Conservation (phyloP, 2,113 vertebrate genomes). For the Dolichallabes microphthalmus region DNA sequence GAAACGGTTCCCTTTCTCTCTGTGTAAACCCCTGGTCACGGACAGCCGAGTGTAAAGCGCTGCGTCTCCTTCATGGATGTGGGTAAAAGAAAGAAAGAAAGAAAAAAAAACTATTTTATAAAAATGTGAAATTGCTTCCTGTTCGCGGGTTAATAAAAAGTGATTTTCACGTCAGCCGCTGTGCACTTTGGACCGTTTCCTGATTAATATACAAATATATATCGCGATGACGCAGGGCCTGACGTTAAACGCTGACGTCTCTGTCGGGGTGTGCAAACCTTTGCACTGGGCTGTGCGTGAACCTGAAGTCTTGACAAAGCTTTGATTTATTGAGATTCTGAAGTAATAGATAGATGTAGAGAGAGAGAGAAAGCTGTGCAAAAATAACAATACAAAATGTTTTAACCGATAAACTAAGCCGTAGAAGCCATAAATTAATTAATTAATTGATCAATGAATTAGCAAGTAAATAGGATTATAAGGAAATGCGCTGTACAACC, state of each 20-base stretch:
- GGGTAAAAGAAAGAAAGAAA: neutral
- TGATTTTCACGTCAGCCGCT: neutral
- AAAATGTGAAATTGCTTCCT: neutral
- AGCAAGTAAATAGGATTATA: constrained; percentile 53
- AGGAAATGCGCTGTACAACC: constrained; percentile 62
- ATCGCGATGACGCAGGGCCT: neutral
- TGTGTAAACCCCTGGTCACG: constrained; percentile 52
- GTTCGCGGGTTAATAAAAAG: neutral
- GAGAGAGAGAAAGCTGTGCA: constrained; percentile 74
- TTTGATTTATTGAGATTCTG: constrained; percentile 43
- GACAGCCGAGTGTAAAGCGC: neutral
- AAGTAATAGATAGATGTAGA: constrained; percentile 44
- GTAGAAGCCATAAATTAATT: constrained; percentile 76
- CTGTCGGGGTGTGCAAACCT: neutral
- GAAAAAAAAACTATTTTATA: neutral
- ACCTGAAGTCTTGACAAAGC: constrained; percentile 59
- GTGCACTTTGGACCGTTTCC: neutral
- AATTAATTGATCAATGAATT: constrained; percentile 52
- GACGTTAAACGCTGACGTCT: neutral
- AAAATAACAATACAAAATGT: constrained; percentile 81
- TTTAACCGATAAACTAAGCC: constrained; percentile 77
- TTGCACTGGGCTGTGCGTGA: constrained; percentile 48
- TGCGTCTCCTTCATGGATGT: neutral
- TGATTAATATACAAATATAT: neutral
- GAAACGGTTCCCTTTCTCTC: constrained; percentile 54